A percentile compares a stretch with the other conserved stretches of the same genome.
These are phyloP conservation scores for Poecilia velifera DNA, from an alignment of 2,797 vertebrate genomes.

Conservation along the genomic window DNA sequence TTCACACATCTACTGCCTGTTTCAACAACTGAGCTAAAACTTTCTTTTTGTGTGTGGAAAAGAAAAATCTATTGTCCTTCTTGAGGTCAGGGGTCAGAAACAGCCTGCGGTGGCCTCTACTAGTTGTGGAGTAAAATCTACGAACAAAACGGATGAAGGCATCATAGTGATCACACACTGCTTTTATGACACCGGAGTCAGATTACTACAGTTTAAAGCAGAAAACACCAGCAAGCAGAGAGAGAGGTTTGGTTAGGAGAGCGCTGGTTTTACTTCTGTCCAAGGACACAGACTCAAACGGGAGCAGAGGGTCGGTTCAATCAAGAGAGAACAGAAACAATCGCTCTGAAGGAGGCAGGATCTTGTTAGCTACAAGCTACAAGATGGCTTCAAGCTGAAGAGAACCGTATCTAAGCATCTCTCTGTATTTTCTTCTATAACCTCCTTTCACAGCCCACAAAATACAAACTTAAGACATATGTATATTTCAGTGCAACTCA, in stretches of 20 bases:
- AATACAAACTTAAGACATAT: not conserved
- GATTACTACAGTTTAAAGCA: not conserved
- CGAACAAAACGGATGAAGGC: not conserved
- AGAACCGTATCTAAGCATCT: not conserved
- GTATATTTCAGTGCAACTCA: not conserved
- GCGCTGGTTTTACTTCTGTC: not conserved
- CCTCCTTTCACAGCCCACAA: not conserved
- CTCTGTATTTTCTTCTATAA: not conserved
- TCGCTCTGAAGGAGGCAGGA: not conserved
- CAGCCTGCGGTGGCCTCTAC: not conserved
- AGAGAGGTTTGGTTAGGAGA: not conserved
- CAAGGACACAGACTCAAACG: not conserved
- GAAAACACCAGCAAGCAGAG: not conserved
- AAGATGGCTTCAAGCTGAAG: not conserved
- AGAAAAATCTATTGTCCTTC: not conserved
- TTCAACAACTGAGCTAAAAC: not conserved
- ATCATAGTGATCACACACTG: not conserved
- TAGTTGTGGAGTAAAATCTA: not conserved
- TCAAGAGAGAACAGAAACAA: constrained; percentile 1
- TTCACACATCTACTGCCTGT: not conserved
- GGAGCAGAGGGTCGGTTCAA: not conserved
- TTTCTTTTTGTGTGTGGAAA: not conserved
- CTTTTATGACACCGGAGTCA: not conserved
- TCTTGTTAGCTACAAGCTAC: no score
- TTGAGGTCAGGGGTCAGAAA: not conserved